Evolutionary conservation across 1,140 invertebrate species (phyloP).

Genomic region (Neodiprion pinetum): DNA sequence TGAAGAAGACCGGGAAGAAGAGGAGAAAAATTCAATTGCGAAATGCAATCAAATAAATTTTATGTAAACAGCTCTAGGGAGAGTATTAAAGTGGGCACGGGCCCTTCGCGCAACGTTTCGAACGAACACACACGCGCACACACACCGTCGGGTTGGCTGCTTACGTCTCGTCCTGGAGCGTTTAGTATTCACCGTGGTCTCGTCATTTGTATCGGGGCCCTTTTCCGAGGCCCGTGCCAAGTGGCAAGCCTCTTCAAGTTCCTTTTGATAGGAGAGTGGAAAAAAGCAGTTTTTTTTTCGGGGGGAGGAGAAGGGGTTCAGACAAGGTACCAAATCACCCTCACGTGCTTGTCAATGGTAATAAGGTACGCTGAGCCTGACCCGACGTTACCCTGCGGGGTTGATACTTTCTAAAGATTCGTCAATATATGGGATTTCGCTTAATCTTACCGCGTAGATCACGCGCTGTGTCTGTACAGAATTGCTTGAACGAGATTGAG

Average conservation of each 20-base stretch:
- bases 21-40: slow-evolving; percentile 7
- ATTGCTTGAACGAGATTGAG: too few relatives aligned
- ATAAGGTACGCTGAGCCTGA: neutral
- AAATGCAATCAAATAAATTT: neutral
- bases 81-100: neutral
- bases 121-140: too few relatives aligned
- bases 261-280: slow-evolving; percentile 1
- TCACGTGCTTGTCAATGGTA: neutral
- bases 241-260: neutral
- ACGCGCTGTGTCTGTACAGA: too few relatives aligned
- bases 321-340: neutral
- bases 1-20: neutral
- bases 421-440: too few relatives aligned
- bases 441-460: too few relatives aligned
- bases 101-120: too few relatives aligned
- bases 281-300: neutral
- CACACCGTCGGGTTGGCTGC: neutral
- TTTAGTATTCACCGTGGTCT: neutral
- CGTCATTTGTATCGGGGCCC: slow-evolving; percentile 4
- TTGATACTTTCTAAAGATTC: too few relatives aligned
- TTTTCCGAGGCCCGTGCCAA: neutral
- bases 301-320: neutral
- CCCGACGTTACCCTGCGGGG: too few relatives aligned
- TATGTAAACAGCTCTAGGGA: neutral
- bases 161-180: neutral